Evolutionary conservation across 2,888 invertebrate genomes (phyloP).

Genomic region (Volucella zonaria): DNA sequence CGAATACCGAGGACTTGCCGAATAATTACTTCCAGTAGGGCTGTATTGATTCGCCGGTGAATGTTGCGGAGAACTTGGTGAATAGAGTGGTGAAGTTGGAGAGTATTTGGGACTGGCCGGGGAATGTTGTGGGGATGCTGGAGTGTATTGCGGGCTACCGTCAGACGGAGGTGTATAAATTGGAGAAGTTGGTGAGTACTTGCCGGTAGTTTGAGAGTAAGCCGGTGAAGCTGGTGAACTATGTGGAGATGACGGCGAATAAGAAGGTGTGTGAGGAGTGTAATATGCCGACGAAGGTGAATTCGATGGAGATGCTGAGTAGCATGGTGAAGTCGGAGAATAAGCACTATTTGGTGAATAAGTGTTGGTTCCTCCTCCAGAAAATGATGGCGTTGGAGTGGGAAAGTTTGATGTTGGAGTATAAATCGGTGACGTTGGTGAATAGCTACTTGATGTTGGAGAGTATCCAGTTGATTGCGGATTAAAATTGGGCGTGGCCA

Average conservation of each 20-base stretch:
- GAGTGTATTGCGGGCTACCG: slow-evolving; percentile 92
- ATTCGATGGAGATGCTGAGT: slow-evolving; percentile 91
- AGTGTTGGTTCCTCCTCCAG: slow-evolving; percentile 83
- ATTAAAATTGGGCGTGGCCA: too few relatives aligned
- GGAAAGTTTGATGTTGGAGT: slow-evolving; percentile 86
- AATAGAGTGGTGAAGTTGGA: too few relatives aligned
- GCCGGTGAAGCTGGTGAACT: too few relatives aligned
- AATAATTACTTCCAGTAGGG: too few relatives aligned
- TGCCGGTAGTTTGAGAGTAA: slow-evolving; percentile 91
- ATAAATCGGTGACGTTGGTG: slow-evolving; percentile 90
- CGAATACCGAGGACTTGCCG: too few relatives aligned
- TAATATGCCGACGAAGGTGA: slow-evolving; percentile 90
- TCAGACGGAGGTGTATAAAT: slow-evolving; percentile 92
- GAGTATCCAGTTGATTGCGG: too few relatives aligned
- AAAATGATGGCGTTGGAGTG: slow-evolving; percentile 87
- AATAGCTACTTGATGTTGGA: too few relatives aligned
- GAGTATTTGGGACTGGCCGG: slow-evolving; percentile 91
- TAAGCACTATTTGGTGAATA: slow-evolving; percentile 87
- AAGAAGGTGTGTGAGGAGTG: too few relatives aligned
- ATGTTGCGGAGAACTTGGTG: too few relatives aligned
- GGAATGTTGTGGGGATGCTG: slow-evolving; percentile 93
- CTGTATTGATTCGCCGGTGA: too few relatives aligned
- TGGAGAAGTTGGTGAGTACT: slow-evolving; percentile 91
- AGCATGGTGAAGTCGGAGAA: slow-evolving; percentile 90
- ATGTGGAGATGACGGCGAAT: too few relatives aligned